Evolutionary conservation across 2,888 invertebrate species (phyloP).

Genomic region (Strigamia crassipes): DNA sequence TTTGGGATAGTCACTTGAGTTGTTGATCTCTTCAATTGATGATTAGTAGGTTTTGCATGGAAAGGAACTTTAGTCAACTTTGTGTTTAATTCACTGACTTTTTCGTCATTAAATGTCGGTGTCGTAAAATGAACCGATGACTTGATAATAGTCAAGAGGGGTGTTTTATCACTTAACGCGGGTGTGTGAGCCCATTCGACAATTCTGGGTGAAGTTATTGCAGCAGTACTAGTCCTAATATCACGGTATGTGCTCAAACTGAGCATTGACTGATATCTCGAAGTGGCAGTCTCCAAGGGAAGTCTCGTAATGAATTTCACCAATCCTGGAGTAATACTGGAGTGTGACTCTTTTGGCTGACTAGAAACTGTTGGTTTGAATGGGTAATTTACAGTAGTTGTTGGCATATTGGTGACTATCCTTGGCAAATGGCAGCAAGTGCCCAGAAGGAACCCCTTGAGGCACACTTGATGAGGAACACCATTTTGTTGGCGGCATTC

Average conservation of each 20-base stretch:
- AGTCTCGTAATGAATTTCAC: neutral
- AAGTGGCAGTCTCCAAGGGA: neutral
- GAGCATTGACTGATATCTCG: neutral
- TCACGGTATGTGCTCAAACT: neutral
- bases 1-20: neutral
- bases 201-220: neutral
- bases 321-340: neutral
- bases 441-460: slow-evolving; percentile 88
- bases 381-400: neutral
- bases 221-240: neutral
- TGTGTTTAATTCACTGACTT: neutral
- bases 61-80: slow-evolving; percentile 28
- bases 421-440: slow-evolving; percentile 70
- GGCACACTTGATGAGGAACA: slow-evolving; percentile 83
- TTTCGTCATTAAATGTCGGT: neutral
- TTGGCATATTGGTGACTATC: neutral
- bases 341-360: neutral
- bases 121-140: neutral
- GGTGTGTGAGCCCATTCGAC: neutral
- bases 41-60: neutral
- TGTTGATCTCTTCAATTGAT: neutral
- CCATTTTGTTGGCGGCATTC: slow-evolving; percentile 80
- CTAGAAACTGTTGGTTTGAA: neutral
- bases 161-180: neutral
- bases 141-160: neutral